Percentiles rank a stretch among this genome's conserved stretches.
Conservation (phyloP, 2,797 vertebrate genomes). For the Taeniopygia guttata region DNA sequence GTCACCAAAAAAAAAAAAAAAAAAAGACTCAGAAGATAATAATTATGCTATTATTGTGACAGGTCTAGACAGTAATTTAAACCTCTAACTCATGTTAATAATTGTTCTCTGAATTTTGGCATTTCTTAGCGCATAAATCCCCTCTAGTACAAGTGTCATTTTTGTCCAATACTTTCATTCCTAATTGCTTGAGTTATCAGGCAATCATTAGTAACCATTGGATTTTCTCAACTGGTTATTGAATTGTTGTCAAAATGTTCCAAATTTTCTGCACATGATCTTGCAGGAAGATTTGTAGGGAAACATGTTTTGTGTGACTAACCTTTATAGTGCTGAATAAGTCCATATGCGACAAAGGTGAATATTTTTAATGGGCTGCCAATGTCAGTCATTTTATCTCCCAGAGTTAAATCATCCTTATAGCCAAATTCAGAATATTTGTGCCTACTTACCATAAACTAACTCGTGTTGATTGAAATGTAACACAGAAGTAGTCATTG, state of each 20-base stretch:
- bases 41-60: background rate
- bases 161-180: background rate
- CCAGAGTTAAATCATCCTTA: background rate
- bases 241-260: constrained; percentile 15
- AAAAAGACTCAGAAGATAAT: background rate
- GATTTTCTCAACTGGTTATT: constrained; percentile 32
- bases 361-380: background rate
- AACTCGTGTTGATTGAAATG: background rate
- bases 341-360: background rate
- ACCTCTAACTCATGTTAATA: background rate
- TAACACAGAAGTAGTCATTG: background rate
- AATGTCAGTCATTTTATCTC: background rate
- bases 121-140: constrained; percentile 8
- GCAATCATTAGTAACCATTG: background rate
- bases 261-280: background rate
- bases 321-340: background rate
- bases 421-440: background rate
- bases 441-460: background rate
- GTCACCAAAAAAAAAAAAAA: background rate
- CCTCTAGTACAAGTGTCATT: background rate
- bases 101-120: background rate
- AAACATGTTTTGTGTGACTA: background rate
- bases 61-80: background rate
- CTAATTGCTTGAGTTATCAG: constrained; percentile 18
- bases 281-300: background rate